Base-by-base conservation (phyloP, 2,888 invertebrate genomes). In the Idaea dimidiata region DNA sequence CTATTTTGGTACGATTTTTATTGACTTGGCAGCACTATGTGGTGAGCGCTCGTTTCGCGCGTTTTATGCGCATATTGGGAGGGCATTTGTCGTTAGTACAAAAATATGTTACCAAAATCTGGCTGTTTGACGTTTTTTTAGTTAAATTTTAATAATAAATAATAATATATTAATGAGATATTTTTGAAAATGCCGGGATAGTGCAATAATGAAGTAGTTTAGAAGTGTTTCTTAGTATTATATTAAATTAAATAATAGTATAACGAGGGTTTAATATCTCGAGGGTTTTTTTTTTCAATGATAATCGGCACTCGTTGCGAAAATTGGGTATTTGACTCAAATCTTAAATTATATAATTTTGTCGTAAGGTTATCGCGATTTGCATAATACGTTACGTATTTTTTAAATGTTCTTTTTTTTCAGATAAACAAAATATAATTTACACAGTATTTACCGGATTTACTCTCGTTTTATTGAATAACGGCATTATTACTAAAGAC, bases 141-240 rank as follows among this genome's bases (percentile, higher is more conserved):
- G 60, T 59, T 33, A 61, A 59, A 31, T 63, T 54, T 60, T 53
- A 57, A 60, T 62, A 56, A 56, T 62, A 65, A 63, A 17, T 56
- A 61, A 58, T 17, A 32, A 59, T n/a, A n/a, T 16, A 32, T 54
- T 61, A 76, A 81, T 77, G 75, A 81, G 72, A 76, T 81, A 83
- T 84, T 84, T 87, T 89, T 86, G 78, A 81, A 86, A 82, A 83
- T 83, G 91, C 91, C 91, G 91, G 91, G 91, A 87, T 88, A 87
- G 91, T 91, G 91, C 91, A 91, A 91, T 91, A n/a, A 89, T 88
- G 81, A 63, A 73, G 84, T 91, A 91, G 91, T 71, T 78, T 89
- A 89, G 87, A 68, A 61, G 67, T 63, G 68, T 68, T 72, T 68
- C 67, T 65, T 66, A 72, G 72, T 72, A 69, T 72, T 68, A 66